A percentile compares a stretch with the other conserved stretches of the same genome.
phyloP scores from a whole-genome alignment of 92 coral and sea anemone species.

The Pocillopora grandis region DNA sequence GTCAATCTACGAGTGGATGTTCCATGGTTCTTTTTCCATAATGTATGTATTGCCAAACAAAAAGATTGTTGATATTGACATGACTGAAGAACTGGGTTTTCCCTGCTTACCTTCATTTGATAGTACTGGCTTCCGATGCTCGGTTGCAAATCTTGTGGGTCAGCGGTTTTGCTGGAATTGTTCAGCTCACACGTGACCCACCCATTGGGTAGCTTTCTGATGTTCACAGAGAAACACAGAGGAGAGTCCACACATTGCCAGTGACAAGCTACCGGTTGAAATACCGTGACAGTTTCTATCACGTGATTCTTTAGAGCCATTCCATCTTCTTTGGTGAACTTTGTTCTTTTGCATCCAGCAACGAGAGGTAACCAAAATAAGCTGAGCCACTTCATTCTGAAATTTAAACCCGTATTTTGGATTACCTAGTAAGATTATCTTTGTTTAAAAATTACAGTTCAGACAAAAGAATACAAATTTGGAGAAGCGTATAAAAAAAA shows the following conservation, averaged over 20 bases:
- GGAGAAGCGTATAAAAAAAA: too few relatives aligned
- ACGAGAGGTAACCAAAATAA: background rate
- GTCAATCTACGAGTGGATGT: too few relatives aligned
- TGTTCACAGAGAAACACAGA: slow-evolving; percentile 28
- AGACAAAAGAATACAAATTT: too few relatives aligned
- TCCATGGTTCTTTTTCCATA: background rate
- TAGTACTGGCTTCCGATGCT: background rate
- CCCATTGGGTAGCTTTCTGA: background rate
- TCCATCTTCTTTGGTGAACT: background rate
- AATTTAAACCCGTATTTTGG: background rate
- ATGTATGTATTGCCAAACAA: background rate
- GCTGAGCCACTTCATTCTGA: background rate
- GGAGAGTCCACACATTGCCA: slow-evolving; percentile 6
- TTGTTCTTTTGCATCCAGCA: slow-evolving; percentile 5
- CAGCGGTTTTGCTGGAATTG: slow-evolving; percentile 18
- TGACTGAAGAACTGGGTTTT: background rate
- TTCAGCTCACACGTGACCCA: slow-evolving; percentile 21
- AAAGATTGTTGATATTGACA: background rate
- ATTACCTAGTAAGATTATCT: too few relatives aligned
- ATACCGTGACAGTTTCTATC: background rate
- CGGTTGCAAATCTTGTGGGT: slow-evolving; percentile 9
- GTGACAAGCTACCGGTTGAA: background rate
- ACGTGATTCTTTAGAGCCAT: slow-evolving; percentile 13
- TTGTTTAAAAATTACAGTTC: too few relatives aligned
- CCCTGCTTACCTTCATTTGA: slow-evolving; percentile 9